Evolutionary conservation across 2,113 vertebrate genomes (phyloP).

Genomic region (Narcine bancroftii): DNA sequence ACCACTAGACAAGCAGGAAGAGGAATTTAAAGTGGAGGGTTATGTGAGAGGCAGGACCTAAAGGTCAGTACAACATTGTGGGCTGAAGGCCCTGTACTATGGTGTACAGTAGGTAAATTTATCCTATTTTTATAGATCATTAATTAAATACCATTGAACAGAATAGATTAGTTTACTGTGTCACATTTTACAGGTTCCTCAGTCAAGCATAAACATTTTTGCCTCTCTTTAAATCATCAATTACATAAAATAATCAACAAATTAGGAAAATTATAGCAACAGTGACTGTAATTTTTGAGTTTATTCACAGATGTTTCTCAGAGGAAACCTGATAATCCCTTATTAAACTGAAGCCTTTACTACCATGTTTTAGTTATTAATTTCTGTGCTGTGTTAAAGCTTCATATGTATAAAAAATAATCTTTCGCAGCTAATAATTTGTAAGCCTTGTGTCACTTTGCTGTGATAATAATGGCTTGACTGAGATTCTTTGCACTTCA

Average conservation of each 20-base stretch:
- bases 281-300: not conserved
- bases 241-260: not conserved
- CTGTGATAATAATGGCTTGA: no score
- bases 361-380: not conserved
- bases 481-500: not conserved
- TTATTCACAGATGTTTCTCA: not conserved
- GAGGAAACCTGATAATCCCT: not conserved
- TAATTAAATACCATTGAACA: not conserved
- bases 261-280: not conserved
- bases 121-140: not conserved
- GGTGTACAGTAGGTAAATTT: no score
- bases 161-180: not conserved
- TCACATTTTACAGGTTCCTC: not conserved
- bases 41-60: no score
- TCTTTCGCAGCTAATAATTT: not conserved
- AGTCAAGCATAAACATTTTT: constrained; percentile 1
- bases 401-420: not conserved
- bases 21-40: no score
- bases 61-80: no score
- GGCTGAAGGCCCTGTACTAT: no score
- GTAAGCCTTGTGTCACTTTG: no score
- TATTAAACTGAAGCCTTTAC: not conserved
- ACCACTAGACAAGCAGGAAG: no score
- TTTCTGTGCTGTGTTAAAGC: not conserved
- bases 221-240: not conserved